A percentile compares a stretch with the other conserved stretches of the same genome.
Evolutionary conservation across 2,113 vertebrate species (phyloP).

Genomic region (Campylomormyrus tamandua): DNA sequence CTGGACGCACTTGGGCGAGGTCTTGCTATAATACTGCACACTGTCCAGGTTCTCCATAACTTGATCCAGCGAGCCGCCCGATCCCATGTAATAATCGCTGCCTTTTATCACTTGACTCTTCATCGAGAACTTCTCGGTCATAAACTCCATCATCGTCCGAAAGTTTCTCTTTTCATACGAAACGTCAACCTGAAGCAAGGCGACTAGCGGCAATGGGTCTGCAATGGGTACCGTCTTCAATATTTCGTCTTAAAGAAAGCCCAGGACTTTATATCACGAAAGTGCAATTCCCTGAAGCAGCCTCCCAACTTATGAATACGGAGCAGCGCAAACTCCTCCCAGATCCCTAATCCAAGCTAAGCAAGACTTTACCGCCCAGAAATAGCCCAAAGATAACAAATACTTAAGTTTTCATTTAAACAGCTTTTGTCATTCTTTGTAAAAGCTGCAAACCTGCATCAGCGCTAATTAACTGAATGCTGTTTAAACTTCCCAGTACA

Average conservation of each 20-base stretch:
- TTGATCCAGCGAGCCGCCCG: constrained; percentile 75
- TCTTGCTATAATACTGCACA: constrained; percentile 87
- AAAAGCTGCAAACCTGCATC: constrained; percentile 22
- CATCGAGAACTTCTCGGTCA: constrained; percentile 88
- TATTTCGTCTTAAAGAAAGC: constrained; percentile 63
- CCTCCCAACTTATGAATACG: constrained; percentile 62
- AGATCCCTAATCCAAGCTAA: constrained; percentile 48
- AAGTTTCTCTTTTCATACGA: constrained; percentile 25
- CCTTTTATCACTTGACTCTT: constrained; percentile 78
- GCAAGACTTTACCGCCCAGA: constrained; percentile 26
- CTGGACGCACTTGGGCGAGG: constrained; percentile 75
- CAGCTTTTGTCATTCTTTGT: constrained; percentile 32
- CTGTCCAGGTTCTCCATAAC: constrained; percentile 92
- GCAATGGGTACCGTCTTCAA: constrained; percentile 37
- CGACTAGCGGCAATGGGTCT: constrained; percentile 15
- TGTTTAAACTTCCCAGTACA: not conserved
- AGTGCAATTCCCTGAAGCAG: constrained; percentile 60
- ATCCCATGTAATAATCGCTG: constrained; percentile 86
- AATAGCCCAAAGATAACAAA: constrained; percentile 39
- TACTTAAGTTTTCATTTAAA: constrained; percentile 39
- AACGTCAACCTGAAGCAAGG: constrained; percentile 44
- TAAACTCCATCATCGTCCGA: constrained; percentile 83
- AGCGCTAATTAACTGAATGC: not conserved
- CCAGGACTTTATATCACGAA: constrained; percentile 75
- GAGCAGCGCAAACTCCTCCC: constrained; percentile 70